Percentiles rank a stretch among this genome's conserved stretches.
These are phyloP conservation scores for Psittacula derbiana DNA, from an alignment of 2,797 vertebrate species.

Conservation along the genomic window DNA sequence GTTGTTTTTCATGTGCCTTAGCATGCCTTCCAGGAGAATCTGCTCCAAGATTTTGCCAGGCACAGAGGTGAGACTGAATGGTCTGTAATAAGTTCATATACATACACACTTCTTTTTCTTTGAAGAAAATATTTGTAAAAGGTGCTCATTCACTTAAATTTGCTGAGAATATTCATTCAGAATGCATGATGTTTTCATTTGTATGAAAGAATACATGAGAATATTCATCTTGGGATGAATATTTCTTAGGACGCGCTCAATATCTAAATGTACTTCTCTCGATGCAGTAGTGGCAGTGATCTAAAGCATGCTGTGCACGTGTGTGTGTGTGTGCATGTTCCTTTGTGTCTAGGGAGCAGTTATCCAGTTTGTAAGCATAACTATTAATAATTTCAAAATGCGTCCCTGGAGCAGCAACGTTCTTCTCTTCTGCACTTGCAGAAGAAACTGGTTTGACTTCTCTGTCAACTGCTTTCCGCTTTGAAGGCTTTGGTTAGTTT, in stretches of 20 bases:
- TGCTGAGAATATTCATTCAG: not conserved
- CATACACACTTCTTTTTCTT: not conserved
- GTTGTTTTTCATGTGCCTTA: no score
- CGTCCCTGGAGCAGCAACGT: not conserved
- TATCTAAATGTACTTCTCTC: not conserved
- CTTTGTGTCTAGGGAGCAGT: not conserved
- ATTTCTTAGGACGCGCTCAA: not conserved
- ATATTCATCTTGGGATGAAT: not conserved
- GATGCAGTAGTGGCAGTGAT: not conserved
- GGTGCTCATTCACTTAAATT: not conserved
- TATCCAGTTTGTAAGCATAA: not conserved
- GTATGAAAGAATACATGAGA: not conserved
- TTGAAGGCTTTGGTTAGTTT: not conserved
- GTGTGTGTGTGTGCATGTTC: fast-evolving
- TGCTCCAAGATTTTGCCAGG: no score
- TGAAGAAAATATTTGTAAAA: not conserved
- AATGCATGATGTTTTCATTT: not conserved
- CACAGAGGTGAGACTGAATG: no score
- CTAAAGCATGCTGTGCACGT: not conserved
- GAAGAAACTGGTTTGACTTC: not conserved
- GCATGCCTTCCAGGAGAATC: no score
- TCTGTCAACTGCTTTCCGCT: not conserved
- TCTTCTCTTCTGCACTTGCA: not conserved
- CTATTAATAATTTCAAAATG: not conserved
- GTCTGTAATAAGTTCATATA: not conserved